These are phyloP conservation scores for Cantharis lateralis DNA, from an alignment of 2,888 invertebrate species.

Conservation along the genomic window DNA sequence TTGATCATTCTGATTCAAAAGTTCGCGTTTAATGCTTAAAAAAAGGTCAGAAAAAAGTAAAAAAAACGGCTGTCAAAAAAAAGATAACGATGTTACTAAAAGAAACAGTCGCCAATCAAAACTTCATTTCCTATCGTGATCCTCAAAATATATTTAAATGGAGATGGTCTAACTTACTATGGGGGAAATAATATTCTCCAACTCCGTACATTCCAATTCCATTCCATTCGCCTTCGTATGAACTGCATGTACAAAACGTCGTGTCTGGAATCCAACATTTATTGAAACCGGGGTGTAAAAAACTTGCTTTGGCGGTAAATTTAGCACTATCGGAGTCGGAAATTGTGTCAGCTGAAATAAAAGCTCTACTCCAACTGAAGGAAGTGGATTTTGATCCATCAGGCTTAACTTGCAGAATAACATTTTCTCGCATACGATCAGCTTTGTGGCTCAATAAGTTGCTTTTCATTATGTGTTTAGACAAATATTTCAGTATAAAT, in stretches of 20 bases:
- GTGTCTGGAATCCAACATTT: background rate
- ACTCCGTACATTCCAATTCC: conserved; percentile 64
- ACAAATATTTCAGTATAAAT: background rate
- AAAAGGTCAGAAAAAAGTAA: background rate
- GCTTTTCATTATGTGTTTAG: background rate
- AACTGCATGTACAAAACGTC: conserved; percentile 57
- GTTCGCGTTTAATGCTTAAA: background rate
- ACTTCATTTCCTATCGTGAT: background rate
- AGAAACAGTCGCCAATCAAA: background rate
- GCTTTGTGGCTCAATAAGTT: background rate
- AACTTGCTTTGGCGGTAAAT: background rate
- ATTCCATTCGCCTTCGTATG: conserved; percentile 66
- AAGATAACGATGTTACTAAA: background rate
- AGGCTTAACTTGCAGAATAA: background rate
- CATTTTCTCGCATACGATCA: background rate
- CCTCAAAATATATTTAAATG: background rate
- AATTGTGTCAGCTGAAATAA: background rate
- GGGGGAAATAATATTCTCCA: conserved; percentile 64
- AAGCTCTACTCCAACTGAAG: background rate
- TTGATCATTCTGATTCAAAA: background rate
- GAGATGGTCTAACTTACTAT: conserved; percentile 57
- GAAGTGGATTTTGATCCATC: background rate
- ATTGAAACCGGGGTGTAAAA: background rate
- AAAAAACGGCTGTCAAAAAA: background rate
- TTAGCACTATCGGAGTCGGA: background rate